Evolutionary conservation across 2,888 invertebrate genomes (phyloP).

Genomic region (Monoplex corrugatus): DNA sequence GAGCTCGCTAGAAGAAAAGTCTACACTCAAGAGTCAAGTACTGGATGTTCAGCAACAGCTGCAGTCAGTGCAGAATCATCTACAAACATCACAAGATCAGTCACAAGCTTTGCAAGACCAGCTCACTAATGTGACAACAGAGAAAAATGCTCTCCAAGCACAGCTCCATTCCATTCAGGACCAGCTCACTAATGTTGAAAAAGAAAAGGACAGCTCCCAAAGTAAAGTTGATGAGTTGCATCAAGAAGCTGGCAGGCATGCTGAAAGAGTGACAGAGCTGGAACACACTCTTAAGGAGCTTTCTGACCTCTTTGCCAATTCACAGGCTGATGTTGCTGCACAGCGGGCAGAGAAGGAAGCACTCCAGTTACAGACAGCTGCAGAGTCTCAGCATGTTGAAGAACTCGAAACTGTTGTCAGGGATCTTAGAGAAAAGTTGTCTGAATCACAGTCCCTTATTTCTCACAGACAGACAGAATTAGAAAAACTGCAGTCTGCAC

Average conservation of each 20-base stretch:
- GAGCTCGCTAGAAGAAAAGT: conserved; percentile 31
- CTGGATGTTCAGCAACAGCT: conserved; percentile 14
- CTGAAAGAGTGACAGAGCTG: conserved; percentile 32
- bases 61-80: conserved; percentile 13
- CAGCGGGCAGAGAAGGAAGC: conserved; percentile 42
- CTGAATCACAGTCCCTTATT: conserved; percentile 31
- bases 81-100: neutral
- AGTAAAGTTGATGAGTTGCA: neutral
- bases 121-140: neutral
- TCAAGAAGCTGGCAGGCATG: conserved; percentile 23
- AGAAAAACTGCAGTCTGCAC: neutral
- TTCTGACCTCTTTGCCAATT: neutral
- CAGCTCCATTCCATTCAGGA: conserved; percentile 10
- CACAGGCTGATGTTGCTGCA: neutral
- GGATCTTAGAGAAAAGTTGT: conserved; percentile 20
- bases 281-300: conserved; percentile 33
- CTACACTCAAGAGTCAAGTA: conserved; percentile 22
- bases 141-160: conserved; percentile 13
- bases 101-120: conserved; percentile 22
- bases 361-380: conserved; percentile 40
- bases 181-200: neutral
- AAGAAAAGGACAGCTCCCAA: neutral
- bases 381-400: conserved; percentile 16
- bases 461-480: conserved; percentile 15
- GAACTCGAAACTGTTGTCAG: neutral